Percentiles rank a stretch among this genome's conserved stretches.
phyloP scores from a whole-genome alignment of 2,888 invertebrate species.

The Ypsolopha sequella region DNA sequence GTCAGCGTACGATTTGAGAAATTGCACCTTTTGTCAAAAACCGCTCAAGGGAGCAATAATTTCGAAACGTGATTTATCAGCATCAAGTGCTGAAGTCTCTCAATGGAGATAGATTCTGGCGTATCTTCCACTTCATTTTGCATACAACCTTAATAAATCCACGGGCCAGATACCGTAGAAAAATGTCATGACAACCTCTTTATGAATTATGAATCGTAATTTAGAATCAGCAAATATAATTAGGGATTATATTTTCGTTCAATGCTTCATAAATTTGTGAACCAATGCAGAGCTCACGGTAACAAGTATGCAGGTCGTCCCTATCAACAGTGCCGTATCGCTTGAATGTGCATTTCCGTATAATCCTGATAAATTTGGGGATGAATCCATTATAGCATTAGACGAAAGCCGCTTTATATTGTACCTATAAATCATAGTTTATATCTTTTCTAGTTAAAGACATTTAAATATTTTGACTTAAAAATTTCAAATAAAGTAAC shows the following conservation, averaged over 20 bases:
- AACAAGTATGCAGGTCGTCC: too few species aligned
- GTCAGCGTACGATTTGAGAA: constrained; percentile 15
- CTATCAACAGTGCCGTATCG: too few species aligned
- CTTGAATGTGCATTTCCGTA: too few species aligned
- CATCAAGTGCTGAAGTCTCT: constrained; percentile 30
- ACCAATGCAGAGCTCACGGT: too few species aligned
- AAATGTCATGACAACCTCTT: not conserved
- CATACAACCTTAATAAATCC: constrained; percentile 10
- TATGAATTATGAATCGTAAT: not conserved
- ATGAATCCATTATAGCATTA: too few species aligned
- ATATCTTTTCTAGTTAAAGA: too few species aligned
- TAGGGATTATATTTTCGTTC: not conserved
- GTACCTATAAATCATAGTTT: too few species aligned
- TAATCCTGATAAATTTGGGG: too few species aligned
- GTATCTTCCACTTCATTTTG: constrained; percentile 35
- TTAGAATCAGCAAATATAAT: not conserved
- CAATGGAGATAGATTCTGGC: constrained; percentile 41
- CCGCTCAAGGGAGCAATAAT: constrained; percentile 18
- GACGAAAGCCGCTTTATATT: too few species aligned
- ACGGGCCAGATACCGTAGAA: not conserved
- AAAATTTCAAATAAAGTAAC: too few species aligned
- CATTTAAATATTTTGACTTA: too few species aligned
- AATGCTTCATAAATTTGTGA: too few species aligned
- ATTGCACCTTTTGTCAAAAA: constrained; percentile 16
- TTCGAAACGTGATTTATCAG: constrained; percentile 34